Evolutionary conservation across 2,888 invertebrate species (phyloP).

Genomic region (Tipula lateralis): DNA sequence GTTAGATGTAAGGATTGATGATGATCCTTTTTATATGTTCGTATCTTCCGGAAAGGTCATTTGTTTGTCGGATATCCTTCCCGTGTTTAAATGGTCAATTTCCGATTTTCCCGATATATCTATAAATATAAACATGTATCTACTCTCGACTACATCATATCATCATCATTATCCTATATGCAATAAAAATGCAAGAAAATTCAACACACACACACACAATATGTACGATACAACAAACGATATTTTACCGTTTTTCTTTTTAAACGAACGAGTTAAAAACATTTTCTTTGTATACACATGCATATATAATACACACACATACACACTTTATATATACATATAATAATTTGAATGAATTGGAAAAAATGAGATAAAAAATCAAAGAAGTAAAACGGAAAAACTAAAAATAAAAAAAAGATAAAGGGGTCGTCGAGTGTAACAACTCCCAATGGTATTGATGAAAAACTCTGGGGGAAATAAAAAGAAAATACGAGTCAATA

Average conservation of each 20-base stretch:
- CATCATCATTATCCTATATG: not conserved
- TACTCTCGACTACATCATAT: not conserved
- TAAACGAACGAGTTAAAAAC: slow-evolving; percentile 14
- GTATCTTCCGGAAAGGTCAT: not conserved
- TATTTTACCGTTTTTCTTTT: not conserved
- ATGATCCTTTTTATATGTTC: not conserved
- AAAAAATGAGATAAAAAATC: slow-evolving; percentile 19
- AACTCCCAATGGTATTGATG: slow-evolving; percentile 31
- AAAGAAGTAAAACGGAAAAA: slow-evolving; percentile 25
- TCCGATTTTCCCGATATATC: not conserved
- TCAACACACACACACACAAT: not conserved
- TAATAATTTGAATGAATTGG: slow-evolving; percentile 13
- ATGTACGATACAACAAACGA: not conserved
- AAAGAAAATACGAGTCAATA: slow-evolving; percentile 30
- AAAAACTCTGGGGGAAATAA: slow-evolving; percentile 31
- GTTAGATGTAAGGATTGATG: slow-evolving; percentile 11
- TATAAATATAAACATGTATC: no score
- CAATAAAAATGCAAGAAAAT: not conserved
- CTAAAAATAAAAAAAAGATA: slow-evolving; percentile 25
- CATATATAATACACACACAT: not conserved
- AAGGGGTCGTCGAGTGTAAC: slow-evolving; percentile 30
- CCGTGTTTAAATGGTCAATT: not conserved
- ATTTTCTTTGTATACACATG: not conserved
- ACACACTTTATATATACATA: not conserved
- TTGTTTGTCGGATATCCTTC: not conserved